phyloP scores from a whole-genome alignment of 2,888 invertebrate genomes.

The Nymphalis polychloros region DNA sequence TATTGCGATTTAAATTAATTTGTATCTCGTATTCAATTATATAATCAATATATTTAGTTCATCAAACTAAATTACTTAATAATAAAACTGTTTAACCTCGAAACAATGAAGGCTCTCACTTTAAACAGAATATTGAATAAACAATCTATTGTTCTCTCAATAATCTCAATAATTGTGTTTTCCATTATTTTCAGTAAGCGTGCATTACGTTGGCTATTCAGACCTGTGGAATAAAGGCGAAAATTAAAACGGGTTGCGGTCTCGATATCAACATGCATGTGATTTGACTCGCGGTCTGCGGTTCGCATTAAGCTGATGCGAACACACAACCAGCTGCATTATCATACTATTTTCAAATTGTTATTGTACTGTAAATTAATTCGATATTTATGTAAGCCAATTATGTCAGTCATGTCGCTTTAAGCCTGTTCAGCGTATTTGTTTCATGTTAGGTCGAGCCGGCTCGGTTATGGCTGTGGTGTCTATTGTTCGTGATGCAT shows the following conservation, averaged over 20 bases:
- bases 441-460: background rate
- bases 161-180: slow-evolving; percentile 9
- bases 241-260: slow-evolving; percentile 24
- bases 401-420: slow-evolving; percentile 7
- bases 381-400: slow-evolving; percentile 8
- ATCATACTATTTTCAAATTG: slow-evolving; percentile 16
- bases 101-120: too few relatives aligned
- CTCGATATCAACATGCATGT: slow-evolving; percentile 28
- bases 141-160: background rate
- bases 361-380: slow-evolving; percentile 11
- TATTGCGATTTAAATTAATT: too few relatives aligned
- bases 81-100: too few relatives aligned
- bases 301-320: slow-evolving; percentile 12
- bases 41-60: too few relatives aligned
- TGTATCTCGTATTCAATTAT: too few relatives aligned
- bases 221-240: slow-evolving; percentile 18
- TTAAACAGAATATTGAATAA: too few relatives aligned
- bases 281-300: slow-evolving; percentile 32
- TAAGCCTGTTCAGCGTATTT: slow-evolving; percentile 7
- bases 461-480: background rate
- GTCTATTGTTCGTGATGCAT: too few relatives aligned
- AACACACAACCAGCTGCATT: slow-evolving; percentile 12
- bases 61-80: too few relatives aligned
- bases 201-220: background rate
- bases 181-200: slow-evolving; percentile 32